These are phyloP conservation scores for Minunthozetes semirufus DNA, from an alignment of 2,888 invertebrate genomes.

Conservation along the genomic window DNA sequence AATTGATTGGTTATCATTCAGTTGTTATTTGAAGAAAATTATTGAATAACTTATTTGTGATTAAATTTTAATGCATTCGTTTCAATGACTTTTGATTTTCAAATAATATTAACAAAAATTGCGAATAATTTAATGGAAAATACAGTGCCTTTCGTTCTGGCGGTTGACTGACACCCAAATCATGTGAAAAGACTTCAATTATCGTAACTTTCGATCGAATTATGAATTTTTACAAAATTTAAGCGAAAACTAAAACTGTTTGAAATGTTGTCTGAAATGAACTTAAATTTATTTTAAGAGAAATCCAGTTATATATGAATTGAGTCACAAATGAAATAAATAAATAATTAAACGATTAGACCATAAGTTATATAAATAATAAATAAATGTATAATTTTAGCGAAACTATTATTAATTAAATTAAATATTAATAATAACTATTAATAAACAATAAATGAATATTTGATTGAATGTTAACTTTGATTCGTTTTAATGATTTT, in stretches of 20 bases:
- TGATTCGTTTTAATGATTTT: background rate
- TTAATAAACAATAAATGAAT: slow-evolving; percentile 1
- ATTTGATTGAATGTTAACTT: background rate
- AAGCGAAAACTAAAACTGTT: background rate
- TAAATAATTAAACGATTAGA: background rate
- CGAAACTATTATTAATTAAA: background rate
- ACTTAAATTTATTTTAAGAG: background rate
- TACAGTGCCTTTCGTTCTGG: background rate
- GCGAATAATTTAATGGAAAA: background rate
- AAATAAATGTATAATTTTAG: slow-evolving; percentile 8
- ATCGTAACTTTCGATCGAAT: background rate
- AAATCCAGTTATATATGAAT: background rate
- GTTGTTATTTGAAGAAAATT: too few species aligned
- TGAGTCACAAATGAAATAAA: slow-evolving; percentile 9
- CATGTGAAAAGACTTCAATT: background rate
- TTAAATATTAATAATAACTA: background rate
- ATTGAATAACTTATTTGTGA: background rate
- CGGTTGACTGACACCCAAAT: background rate
- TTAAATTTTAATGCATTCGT: background rate
- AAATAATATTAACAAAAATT: background rate
- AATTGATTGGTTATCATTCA: background rate
- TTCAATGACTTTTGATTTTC: background rate
- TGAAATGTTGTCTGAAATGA: background rate
- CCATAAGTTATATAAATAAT: slow-evolving; percentile 9
- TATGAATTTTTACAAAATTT: background rate